These are phyloP conservation scores for Drosophila triauraria DNA, from an alignment of 1,140 invertebrate species.

Conservation along the genomic window DNA sequence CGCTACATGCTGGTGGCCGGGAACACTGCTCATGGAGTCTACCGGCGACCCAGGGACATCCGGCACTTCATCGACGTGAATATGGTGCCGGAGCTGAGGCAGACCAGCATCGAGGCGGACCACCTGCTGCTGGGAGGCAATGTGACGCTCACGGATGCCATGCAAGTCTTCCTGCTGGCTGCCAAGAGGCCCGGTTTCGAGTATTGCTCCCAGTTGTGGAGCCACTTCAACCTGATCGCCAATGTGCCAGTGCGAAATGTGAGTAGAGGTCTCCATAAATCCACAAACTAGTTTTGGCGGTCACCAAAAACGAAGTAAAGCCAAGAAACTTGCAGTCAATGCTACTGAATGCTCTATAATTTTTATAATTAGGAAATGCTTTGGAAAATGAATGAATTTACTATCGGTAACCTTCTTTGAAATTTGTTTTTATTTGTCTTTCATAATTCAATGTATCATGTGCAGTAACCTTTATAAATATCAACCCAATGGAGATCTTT, in stretches of 20 bases:
- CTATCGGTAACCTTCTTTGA: not conserved
- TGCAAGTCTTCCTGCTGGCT: constrained; percentile 87
- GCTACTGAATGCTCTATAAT: constrained; percentile 9
- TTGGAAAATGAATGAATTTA: not conserved
- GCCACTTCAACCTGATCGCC: constrained; percentile 89
- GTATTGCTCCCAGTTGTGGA: constrained; percentile 85
- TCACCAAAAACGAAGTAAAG: not conserved
- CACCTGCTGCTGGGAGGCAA: constrained; percentile 88
- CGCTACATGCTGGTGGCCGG: constrained; percentile 86
- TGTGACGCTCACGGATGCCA: constrained; percentile 88
- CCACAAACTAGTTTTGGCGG: no score
- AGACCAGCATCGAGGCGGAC: constrained; percentile 85
- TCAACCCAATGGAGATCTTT: not conserved
- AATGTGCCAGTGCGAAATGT: constrained; percentile 91
- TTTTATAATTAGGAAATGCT: no score
- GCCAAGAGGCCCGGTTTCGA: constrained; percentile 85
- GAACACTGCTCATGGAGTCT: constrained; percentile 88
- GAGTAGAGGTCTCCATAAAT: constrained; percentile 73
- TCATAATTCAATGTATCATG: no score
- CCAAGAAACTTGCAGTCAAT: not conserved
- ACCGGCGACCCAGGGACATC: constrained; percentile 85
- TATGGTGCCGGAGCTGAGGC: constrained; percentile 86
- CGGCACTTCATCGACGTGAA: constrained; percentile 90
- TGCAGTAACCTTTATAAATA: no score
- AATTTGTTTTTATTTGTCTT: not conserved